A percentile compares a stretch with the other conserved stretches of the same genome.
These are phyloP conservation scores for Spongia lamella DNA, from an alignment of 37 sponge, comb jelly and placozoan species.

Conservation along the genomic window DNA sequence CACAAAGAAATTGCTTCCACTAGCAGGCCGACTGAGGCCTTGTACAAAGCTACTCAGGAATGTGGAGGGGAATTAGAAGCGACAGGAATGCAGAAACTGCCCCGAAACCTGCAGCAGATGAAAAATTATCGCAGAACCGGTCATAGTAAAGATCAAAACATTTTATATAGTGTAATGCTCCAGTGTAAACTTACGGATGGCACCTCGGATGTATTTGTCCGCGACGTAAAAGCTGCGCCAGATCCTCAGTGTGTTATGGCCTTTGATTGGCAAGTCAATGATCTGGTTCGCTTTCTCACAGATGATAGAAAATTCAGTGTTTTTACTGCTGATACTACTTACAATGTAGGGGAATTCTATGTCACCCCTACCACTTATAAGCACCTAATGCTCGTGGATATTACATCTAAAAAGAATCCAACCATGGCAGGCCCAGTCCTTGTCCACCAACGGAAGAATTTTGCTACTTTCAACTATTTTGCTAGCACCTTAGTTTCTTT, in stretches of 20 bases:
- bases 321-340: conserved; percentile 40
- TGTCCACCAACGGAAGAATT: conserved; percentile 29
- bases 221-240: conserved; percentile 54
- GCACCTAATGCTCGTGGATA: conserved; percentile 31
- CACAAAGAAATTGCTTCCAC: conserved; percentile 18
- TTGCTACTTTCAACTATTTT: conserved; percentile 32
- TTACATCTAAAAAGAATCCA: conserved; percentile 28
- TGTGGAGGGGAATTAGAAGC: conserved; percentile 27
- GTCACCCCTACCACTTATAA: conserved; percentile 42
- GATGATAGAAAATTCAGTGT: conserved; percentile 12
- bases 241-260: conserved; percentile 26
- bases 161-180: conserved; percentile 40
- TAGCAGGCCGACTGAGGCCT: conserved; percentile 16
- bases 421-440: conserved; percentile 29
- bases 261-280: conserved; percentile 37
- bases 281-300: conserved; percentile 15
- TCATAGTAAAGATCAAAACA: conserved; percentile 7
- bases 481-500: conserved; percentile 8
- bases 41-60: conserved; percentile 5
- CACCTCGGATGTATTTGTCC: conserved; percentile 5
- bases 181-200: conserved; percentile 48
- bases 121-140: background rate
- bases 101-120: conserved; percentile 10
- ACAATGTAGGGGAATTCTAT: conserved; percentile 45
- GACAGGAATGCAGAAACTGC: background rate